A percentile compares a stretch with the other conserved stretches of the same genome.
Conservation (phyloP, 2,888 invertebrate species). For the Melanostoma mellinum region DNA sequence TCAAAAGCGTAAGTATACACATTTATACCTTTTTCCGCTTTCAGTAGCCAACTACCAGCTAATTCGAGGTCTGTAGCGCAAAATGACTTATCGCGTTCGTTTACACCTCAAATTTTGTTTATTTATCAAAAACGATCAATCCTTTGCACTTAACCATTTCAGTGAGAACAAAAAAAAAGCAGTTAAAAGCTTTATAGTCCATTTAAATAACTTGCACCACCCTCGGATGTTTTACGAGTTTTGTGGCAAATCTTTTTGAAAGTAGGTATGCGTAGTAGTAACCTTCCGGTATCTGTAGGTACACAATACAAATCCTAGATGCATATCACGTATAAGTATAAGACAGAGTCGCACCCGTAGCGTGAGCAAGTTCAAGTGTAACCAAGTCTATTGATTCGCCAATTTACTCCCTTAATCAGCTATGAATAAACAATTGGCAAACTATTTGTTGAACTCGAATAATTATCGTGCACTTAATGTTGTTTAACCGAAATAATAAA, state of each 20-base stretch:
- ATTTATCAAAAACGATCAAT: constrained; percentile 10
- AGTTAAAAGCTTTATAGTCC: constrained; percentile 25
- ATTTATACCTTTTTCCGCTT: background rate
- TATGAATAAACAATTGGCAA: constrained; percentile 43
- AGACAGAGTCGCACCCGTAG: constrained; percentile 34
- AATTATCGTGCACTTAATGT: constrained; percentile 39
- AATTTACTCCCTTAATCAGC: constrained; percentile 62
- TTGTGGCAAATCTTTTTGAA: constrained; percentile 21
- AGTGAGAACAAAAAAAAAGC: constrained; percentile 15
- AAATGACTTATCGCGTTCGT: constrained; percentile 2
- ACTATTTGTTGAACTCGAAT: constrained; percentile 43
- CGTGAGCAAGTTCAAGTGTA: constrained; percentile 66
- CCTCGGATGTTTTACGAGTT: constrained; percentile 45
- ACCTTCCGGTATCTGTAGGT: constrained; percentile 44
- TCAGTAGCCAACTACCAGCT: background rate
- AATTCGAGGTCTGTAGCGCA: constrained; percentile 14
- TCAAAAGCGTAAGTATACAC: constrained; percentile 3
- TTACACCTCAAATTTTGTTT: constrained; percentile 4
- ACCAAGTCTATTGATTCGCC: constrained; percentile 51
- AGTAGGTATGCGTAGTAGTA: background rate
- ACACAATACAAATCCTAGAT: constrained; percentile 27
- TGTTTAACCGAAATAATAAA: constrained; percentile 15
- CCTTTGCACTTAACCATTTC: constrained; percentile 8
- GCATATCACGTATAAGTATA: constrained; percentile 45
- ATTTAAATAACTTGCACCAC: constrained; percentile 42